phyloP scores from a whole-genome alignment of 2,797 vertebrate genomes.

The Eleutherodactylus coqui region DNA sequence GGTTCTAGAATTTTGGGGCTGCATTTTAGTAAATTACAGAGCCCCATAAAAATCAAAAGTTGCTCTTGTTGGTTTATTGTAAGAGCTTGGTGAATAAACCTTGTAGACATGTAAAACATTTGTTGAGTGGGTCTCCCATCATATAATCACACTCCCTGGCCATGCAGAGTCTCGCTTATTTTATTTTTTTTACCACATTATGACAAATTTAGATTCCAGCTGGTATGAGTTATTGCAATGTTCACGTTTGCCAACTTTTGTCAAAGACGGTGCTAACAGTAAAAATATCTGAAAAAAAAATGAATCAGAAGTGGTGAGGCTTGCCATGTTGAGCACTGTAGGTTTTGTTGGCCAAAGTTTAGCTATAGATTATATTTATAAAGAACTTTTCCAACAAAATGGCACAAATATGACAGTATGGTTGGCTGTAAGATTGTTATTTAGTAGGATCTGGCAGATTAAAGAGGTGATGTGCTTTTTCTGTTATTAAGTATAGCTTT shows the following conservation, averaged over 20 bases:
- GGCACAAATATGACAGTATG: slow-evolving; percentile 13
- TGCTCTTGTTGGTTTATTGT: too few relatives aligned
- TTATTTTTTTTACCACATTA: background rate
- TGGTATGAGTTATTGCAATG: background rate
- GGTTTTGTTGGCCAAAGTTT: background rate
- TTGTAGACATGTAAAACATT: too few relatives aligned
- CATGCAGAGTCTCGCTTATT: too few relatives aligned
- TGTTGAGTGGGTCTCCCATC: too few relatives aligned
- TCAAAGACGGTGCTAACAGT: slow-evolving; percentile 1
- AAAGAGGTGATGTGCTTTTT: background rate
- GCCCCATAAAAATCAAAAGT: background rate
- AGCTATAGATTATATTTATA: background rate
- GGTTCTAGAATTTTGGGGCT: too few relatives aligned
- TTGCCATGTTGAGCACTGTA: background rate
- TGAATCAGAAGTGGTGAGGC: background rate
- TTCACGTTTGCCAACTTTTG: background rate
- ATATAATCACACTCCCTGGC: too few relatives aligned
- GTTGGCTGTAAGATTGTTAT: slow-evolving; percentile 23
- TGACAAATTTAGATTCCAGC: background rate
- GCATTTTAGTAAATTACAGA: background rate
- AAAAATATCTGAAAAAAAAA: background rate
- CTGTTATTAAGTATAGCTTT: background rate
- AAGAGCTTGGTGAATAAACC: too few relatives aligned
- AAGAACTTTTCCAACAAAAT: slow-evolving; percentile 1
- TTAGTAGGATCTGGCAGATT: slow-evolving; percentile 10